Evolutionary conservation across 2,113 vertebrate species (phyloP).

Genomic region (Eulemur macaco): DNA sequence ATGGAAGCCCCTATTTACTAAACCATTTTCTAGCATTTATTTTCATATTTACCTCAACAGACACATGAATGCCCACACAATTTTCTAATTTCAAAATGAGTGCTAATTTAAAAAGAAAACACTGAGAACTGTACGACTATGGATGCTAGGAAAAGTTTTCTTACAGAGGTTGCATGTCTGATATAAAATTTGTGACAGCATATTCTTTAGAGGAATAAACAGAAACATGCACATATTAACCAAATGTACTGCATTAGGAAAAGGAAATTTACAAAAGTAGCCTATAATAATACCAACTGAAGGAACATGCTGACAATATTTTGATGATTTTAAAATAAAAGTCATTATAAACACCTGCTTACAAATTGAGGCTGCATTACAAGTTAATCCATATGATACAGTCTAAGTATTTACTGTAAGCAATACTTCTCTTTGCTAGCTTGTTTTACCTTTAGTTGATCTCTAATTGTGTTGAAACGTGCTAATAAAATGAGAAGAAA

Average conservation of each 20-base stretch:
- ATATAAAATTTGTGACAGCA: neutral
- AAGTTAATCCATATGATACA: slow-evolving; percentile 13
- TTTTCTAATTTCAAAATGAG: slow-evolving; percentile 40
- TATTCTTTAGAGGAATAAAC: neutral
- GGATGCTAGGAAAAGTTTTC: neutral
- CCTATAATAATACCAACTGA: neutral
- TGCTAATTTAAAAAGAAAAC: slow-evolving; percentile 7
- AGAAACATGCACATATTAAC: neutral
- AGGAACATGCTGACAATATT: slow-evolving; percentile 34
- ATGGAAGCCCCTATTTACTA: neutral
- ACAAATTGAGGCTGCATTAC: neutral
- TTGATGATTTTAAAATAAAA: slow-evolving; percentile 55
- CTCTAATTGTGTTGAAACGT: neutral
- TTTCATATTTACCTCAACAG: neutral
- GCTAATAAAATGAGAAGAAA: neutral
- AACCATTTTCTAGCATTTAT: neutral
- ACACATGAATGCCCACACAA: neutral
- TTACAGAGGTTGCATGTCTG: neutral
- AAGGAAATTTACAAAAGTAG: neutral
- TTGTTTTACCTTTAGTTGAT: neutral
- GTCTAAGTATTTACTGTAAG: neutral
- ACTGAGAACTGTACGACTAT: neutral
- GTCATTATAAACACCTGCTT: slow-evolving; percentile 24
- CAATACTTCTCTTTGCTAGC: neutral
- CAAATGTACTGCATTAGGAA: neutral